These are phyloP conservation scores for Diabrotica virgifera DNA, from an alignment of 1,140 invertebrate genomes.

Conservation along the genomic window DNA sequence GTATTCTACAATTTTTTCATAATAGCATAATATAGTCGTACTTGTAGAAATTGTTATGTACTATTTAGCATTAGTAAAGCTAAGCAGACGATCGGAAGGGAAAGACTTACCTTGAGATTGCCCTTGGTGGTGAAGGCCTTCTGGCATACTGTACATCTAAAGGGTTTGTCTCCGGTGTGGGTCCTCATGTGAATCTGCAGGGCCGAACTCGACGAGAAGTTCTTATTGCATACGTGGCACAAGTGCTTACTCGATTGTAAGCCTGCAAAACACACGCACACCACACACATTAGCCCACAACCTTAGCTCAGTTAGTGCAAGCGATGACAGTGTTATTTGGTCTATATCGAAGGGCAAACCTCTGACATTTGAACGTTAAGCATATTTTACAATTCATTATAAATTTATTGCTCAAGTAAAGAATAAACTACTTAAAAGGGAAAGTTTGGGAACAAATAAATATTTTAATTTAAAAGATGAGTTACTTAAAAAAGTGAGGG, in stretches of 20 bases:
- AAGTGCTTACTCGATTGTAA: conserved; percentile 76
- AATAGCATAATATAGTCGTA: too few relatives aligned
- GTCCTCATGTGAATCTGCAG: conserved; percentile 98
- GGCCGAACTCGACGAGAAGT: conserved; percentile 94
- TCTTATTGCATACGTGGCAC: conserved; percentile 95
- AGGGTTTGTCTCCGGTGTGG: conserved; percentile 97
- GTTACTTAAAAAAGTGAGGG: too few relatives aligned
- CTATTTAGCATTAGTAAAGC: conserved; percentile 41
- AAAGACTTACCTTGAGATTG: conserved; percentile 85
- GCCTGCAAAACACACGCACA: conserved; percentile 49
- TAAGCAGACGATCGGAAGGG: conserved; percentile 17
- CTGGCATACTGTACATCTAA: conserved; percentile 91
- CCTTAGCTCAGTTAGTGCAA: conserved; percentile 46
- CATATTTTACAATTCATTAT: too few relatives aligned
- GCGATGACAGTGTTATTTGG: conserved; percentile 39
- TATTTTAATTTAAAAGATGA: too few relatives aligned
- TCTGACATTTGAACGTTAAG: too few relatives aligned
- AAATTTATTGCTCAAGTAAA: too few relatives aligned
- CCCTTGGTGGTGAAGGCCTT: conserved; percentile 98
- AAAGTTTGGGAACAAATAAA: too few relatives aligned
- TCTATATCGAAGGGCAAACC: conserved; percentile 21
- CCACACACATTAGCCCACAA: conserved; percentile 48
- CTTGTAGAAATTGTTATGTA: neutral
- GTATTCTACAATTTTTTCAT: too few relatives aligned
- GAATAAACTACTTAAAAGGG: too few relatives aligned